These are phyloP conservation scores for Chrysina gloriosa DNA, from an alignment of 2,888 invertebrate species.

Conservation along the genomic window DNA sequence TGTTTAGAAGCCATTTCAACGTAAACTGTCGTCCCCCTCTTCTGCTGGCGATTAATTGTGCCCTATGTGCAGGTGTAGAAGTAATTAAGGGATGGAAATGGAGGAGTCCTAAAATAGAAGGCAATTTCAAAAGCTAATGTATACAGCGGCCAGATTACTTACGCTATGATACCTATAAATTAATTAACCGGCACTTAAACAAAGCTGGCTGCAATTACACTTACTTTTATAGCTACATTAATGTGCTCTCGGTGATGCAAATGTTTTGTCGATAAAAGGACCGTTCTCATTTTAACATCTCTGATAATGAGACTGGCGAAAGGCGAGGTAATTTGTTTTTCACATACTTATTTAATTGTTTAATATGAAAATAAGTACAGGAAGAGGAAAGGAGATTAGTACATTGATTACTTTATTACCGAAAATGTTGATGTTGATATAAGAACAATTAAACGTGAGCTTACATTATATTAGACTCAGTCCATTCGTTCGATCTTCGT, in stretches of 20 bases:
- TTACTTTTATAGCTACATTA: conserved; percentile 54
- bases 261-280: conserved; percentile 40
- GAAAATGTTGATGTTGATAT: too few species aligned
- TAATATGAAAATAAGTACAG: too few species aligned
- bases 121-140: conserved; percentile 41
- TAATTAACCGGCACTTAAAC: conserved; percentile 53
- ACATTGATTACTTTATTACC: too few species aligned
- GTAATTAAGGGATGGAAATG: conserved; percentile 41
- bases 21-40: conserved; percentile 18
- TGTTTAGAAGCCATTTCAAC: conserved; percentile 1
- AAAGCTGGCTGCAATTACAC: conserved; percentile 53
- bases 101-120: conserved; percentile 44
- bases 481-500: too few species aligned
- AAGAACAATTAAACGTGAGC: too few species aligned
- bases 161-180: conserved; percentile 52
- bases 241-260: conserved; percentile 42
- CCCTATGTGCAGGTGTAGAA: conserved; percentile 38
- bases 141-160: conserved; percentile 48
- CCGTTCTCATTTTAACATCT: conserved; percentile 39
- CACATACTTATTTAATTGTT: neutral
- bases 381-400: too few species aligned
- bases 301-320: conserved; percentile 15
- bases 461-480: too few species aligned
- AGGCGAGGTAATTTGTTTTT: neutral
- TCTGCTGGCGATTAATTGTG: conserved; percentile 27